Percentiles rank a stretch among this genome's conserved stretches.
phyloP scores from a whole-genome alignment of 1,140 invertebrate species.

The Neomicropteryx cornuta region DNA sequence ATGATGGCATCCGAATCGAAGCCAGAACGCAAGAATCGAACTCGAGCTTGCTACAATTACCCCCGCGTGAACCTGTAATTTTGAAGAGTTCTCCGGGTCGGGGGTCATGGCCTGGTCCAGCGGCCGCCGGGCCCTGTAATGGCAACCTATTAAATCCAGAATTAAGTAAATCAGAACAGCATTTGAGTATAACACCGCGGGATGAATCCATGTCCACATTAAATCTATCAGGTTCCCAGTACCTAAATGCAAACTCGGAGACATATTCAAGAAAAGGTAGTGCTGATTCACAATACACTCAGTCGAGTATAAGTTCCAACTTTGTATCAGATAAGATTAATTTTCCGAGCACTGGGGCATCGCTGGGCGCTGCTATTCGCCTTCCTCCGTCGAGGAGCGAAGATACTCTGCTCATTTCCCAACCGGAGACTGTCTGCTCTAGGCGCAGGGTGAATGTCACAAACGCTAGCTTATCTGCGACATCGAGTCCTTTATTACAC shows the following conservation, averaged over 20 bases:
- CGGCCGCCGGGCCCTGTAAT: slow-evolving; percentile 41
- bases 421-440: slow-evolving; percentile 38
- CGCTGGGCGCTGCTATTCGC: slow-evolving; percentile 27
- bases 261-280: slow-evolving; percentile 49
- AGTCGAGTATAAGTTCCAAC: slow-evolving; percentile 35
- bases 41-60: slow-evolving; percentile 52
- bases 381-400: slow-evolving; percentile 66
- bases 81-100: slow-evolving; percentile 64
- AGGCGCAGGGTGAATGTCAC: slow-evolving; percentile 39
- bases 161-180: slow-evolving; percentile 75
- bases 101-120: slow-evolving; percentile 74
- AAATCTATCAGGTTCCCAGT: slow-evolving; percentile 39
- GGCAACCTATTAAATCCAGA: slow-evolving; percentile 48
- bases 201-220: slow-evolving; percentile 35
- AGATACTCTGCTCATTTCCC: slow-evolving; percentile 51
- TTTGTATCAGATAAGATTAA: no score
- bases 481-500: slow-evolving; percentile 53
- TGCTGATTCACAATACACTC: slow-evolving; percentile 43
- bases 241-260: slow-evolving; percentile 33
- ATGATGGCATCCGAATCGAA: not conserved
- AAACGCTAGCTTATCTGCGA: slow-evolving; percentile 45
- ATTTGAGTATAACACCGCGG: slow-evolving; percentile 45
- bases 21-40: slow-evolving; percentile 14
- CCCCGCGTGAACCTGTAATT: slow-evolving; percentile 58
- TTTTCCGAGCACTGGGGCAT: slow-evolving; percentile 32